phyloP scores from a whole-genome alignment of 2,113 vertebrate genomes.

The Mormoops blainvillei region DNA sequence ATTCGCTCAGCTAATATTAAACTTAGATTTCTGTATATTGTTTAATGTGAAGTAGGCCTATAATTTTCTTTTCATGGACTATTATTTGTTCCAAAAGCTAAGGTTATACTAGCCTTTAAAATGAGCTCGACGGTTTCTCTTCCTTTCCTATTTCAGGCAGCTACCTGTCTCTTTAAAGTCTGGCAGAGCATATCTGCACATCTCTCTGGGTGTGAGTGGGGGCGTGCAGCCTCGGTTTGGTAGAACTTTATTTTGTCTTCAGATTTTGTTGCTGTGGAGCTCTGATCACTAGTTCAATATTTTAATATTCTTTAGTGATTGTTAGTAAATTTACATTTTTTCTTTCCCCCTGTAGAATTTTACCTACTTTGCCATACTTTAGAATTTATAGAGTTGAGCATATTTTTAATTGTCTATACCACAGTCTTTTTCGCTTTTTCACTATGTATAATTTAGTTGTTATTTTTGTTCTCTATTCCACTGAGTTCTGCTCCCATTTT shows the following conservation, averaged over 20 bases:
- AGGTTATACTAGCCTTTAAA: not conserved
- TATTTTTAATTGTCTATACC: not conserved
- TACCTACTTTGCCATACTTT: not conserved
- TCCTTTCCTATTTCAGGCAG: not conserved
- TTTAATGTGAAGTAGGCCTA: not conserved
- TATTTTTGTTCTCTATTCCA: not conserved
- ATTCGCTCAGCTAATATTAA: not conserved
- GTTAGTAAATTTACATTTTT: not conserved
- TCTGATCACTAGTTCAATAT: not conserved
- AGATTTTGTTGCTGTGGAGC: not conserved
- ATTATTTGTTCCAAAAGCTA: not conserved
- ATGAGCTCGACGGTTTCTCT: not conserved
- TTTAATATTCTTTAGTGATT: not conserved
- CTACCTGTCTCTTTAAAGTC: not conserved
- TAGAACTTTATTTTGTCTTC: not conserved
- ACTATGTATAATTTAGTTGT: not conserved
- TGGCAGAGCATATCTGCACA: rapidly evolving
- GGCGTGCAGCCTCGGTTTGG: not conserved
- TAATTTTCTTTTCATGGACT: not conserved
- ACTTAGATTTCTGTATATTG: not conserved
- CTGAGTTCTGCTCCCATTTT: not conserved
- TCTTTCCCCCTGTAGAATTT: not conserved
- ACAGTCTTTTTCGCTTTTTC: not conserved
- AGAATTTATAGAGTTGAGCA: not conserved
- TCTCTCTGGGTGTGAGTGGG: not conserved